Conservation (phyloP, 53 echinoderm and acorn worm species). For the Mesocentrotus franciscanus region DNA sequence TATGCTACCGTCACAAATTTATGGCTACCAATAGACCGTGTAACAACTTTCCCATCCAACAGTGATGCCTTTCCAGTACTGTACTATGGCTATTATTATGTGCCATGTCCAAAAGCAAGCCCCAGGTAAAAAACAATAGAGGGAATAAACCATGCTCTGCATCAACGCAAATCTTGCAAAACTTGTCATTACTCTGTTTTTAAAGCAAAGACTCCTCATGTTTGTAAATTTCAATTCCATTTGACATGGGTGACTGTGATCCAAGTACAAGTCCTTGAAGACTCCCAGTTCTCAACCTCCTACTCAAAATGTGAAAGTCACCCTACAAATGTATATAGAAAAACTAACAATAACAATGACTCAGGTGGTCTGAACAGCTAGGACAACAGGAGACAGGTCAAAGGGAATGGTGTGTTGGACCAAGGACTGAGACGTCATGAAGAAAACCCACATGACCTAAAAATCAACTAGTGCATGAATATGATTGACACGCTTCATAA, state of each 20-base stretch:
- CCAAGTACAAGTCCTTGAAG: too few species aligned
- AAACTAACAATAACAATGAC: not conserved
- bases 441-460: constrained; percentile 34
- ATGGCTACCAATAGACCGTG: constrained; percentile 48
- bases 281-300: too few species aligned
- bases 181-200: too few species aligned
- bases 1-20: not conserved
- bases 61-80: not conserved
- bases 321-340: not conserved
- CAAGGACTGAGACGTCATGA: not conserved
- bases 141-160: too few species aligned
- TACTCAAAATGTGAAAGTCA: not conserved
- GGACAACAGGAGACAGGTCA: not conserved
- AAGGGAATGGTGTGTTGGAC: not conserved
- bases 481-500: constrained; percentile 46
- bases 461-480: constrained; percentile 43
- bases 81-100: not conserved
- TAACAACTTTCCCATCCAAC: constrained; percentile 30
- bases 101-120: not conserved
- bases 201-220: too few species aligned
- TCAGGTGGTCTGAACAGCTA: not conserved
- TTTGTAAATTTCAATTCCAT: too few species aligned
- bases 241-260: too few species aligned
- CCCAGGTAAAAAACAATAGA: too few species aligned
- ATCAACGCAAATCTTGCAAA: too few species aligned